Evolutionary conservation across 2,113 vertebrate genomes (phyloP), one percentile per base, ranked within the genome.

Genomic region (Nesospiza acunhae): DNA sequence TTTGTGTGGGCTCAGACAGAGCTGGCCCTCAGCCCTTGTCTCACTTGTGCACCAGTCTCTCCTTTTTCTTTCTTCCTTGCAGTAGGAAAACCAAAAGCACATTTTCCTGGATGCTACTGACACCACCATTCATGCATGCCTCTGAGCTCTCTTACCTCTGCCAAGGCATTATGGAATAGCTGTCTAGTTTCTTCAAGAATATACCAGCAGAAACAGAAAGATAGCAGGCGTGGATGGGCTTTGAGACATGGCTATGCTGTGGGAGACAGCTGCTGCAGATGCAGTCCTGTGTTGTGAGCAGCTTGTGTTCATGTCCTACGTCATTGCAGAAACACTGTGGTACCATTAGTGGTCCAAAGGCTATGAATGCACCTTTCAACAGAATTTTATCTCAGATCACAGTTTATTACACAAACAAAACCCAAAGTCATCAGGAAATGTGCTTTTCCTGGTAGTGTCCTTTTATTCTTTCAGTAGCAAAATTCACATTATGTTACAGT

Each of bases 231-330:
- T 63, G 42, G 28, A 55, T 74, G 69, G 44, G 21, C 69, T 76
- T 60, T 60, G 73, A 82, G n/a, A 69, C 27, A 3, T 15, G 47
- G 47, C 42, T 47, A 1, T 56, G 28, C 49, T 66, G 63, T 5
- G 10, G 39, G 52, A 58, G n/a, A 41, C 26, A 81, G 66, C 52
- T 76, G 77, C 73, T 84, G 62, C 11, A 8, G 49, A 31, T 78
- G 41, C 10, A 14, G 12, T 23, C 2, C 2, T 64, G 39, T 66
- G 37, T 55, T 47, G 26, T 41, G 63, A 91, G 69, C 49, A 83
- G 84, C 63, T 77, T 1, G 0, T 49, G 72, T 63, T 87, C 7
- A 2, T 37, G n/a, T 56, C 2, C 3, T 60, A 53, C 1, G 0
- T 52, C 63, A 24, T 22, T 74, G 22, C 35, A 75, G 58, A 84